Base-by-base conservation (phyloP, 2,888 invertebrate genomes). In the Microctonus hyperodae region DNA sequence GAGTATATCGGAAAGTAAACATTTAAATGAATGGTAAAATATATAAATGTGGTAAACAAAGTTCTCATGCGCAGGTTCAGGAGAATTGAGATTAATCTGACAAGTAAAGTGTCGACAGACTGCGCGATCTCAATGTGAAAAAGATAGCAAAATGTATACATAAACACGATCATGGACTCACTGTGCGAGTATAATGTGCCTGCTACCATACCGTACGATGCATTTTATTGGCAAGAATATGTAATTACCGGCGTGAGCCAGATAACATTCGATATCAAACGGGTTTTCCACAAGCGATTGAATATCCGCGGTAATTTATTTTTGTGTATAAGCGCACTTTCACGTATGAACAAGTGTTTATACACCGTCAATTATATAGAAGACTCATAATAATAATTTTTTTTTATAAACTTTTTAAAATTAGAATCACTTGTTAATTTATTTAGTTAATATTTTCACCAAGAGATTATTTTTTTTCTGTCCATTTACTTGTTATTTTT, bases 211-310 rank as follows among this genome's bases (percentile, higher is more conserved):
- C 62, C 40, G 44, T 44, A 44, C 44, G 44, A 44, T 44, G 53
- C 65, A 51, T 64, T 65, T 64, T 65, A 67, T 71, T 66, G 68
- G 69, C 60, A 48, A 59, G 67, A 69, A 65, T 60, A 61, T 70
- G 71, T 73, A 73, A 73, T 73, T 73, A 73, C 71, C 60, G 65
- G 69, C 68, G 70, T 69, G 68, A 71, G 67, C 65, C 65, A 73
- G 73, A 73, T 73, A 73, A 73, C 66, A 67, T 71, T 63, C 67
- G 73, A 73, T 73, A 71, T 68, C 70, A 67, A 73, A 69, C 71
- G 69, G 67, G 71, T 73, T 73, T 71, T 69, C 68, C 33, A 68
- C 67, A 69, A 67, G 69, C 65, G 67, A 56, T 68, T 40, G 66
- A 69, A 70, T 70, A 72, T 66, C 66, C 48, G 61, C 37, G 62